phyloP scores from a whole-genome alignment of 2,113 vertebrate species.

The Grammomys surdaster region DNA sequence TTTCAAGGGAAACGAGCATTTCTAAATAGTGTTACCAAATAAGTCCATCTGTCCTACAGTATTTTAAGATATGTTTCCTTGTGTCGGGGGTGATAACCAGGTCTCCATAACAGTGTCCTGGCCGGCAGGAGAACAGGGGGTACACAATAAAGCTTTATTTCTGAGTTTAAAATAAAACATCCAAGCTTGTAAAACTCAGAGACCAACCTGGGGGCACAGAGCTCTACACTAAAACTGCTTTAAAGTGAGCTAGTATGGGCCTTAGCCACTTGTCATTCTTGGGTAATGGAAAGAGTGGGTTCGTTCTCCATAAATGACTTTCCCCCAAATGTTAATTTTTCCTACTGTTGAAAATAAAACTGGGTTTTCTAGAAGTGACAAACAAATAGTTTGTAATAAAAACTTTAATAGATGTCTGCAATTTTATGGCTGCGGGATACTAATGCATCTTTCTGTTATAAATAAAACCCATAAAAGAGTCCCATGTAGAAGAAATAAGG shows the following conservation, averaged over 20 bases:
- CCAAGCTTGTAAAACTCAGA: background rate
- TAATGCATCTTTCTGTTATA: conserved; percentile 37
- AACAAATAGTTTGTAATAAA: conserved; percentile 27
- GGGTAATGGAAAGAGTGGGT: background rate
- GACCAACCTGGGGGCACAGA: background rate
- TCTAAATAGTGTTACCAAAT: conserved; percentile 32
- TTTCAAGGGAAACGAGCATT: conserved; percentile 53
- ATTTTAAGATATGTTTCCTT: conserved; percentile 51
- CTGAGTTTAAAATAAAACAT: conserved; percentile 40
- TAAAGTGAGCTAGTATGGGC: background rate
- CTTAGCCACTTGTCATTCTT: background rate
- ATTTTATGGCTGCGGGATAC: background rate
- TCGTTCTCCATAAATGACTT: background rate
- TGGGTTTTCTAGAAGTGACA: conserved; percentile 35
- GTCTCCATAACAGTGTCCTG: conserved; percentile 15
- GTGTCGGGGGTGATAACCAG: background rate
- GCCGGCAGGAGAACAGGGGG: background rate
- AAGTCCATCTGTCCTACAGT: background rate
- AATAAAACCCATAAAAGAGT: background rate
- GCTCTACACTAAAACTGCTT: background rate
- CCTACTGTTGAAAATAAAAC: conserved; percentile 48
- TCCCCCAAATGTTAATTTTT: conserved; percentile 38
- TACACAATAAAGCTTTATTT: background rate
- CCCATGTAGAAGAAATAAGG: conserved; percentile 23
- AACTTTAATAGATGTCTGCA: conserved; percentile 5